Evolutionary conservation across 1,140 invertebrate genomes (phyloP).

Genomic region (Cydia amplana): DNA sequence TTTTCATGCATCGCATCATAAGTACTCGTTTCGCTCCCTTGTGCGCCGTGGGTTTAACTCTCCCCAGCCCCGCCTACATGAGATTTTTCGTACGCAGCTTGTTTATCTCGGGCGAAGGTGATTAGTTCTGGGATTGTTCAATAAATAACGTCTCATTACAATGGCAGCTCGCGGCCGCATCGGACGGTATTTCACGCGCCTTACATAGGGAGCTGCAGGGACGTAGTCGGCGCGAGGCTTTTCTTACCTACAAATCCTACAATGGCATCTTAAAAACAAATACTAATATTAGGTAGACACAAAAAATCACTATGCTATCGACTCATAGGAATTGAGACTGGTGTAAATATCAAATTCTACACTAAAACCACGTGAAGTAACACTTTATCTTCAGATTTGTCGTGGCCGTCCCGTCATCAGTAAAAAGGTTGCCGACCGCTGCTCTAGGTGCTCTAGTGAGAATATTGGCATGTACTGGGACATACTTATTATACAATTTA

Average conservation of each 20-base stretch:
- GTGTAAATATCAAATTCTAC: too few species aligned
- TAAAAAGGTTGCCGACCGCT: too few species aligned
- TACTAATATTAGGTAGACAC: too few species aligned
- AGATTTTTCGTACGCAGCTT: constrained; percentile 30
- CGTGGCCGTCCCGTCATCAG: too few species aligned
- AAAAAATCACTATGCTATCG: too few species aligned
- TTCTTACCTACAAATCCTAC: not conserved
- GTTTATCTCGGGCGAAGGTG: constrained; percentile 35
- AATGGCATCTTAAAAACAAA: not conserved
- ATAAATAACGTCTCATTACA: constrained; percentile 73
- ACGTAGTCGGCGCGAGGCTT: constrained; percentile 35
- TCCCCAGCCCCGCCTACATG: constrained; percentile 22
- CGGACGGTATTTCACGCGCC: constrained; percentile 54
- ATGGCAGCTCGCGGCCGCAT: constrained; percentile 47
- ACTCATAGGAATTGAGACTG: too few species aligned
- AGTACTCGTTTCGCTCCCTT: not conserved
- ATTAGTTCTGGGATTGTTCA: constrained; percentile 53
- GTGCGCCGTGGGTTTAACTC: constrained; percentile 9
- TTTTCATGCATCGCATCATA: not conserved
- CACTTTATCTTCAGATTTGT: too few species aligned
- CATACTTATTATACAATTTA: too few species aligned
- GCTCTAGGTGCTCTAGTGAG: too few species aligned
- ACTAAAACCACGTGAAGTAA: too few species aligned
- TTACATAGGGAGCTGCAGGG: constrained; percentile 43
- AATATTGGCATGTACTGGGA: too few species aligned